phyloP scores from a whole-genome alignment of 2,888 invertebrate species.

The Rhimphoctona megacephalus region DNA sequence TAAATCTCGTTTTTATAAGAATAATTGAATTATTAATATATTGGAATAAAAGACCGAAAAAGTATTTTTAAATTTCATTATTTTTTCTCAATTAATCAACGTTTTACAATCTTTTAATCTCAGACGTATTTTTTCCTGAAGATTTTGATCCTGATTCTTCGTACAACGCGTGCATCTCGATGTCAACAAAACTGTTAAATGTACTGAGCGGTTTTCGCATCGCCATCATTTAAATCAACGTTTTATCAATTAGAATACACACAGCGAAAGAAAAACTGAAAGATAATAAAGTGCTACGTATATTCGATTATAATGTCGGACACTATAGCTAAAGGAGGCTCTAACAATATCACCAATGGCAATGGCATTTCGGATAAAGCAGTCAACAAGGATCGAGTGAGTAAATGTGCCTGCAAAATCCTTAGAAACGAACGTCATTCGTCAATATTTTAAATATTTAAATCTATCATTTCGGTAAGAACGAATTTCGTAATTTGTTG shows the following conservation, averaged over 20 bases:
- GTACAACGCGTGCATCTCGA: not conserved
- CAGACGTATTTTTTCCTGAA: not conserved
- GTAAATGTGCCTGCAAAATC: constrained; percentile 39
- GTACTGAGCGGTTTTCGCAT: not conserved
- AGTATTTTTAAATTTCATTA: not conserved
- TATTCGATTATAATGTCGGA: constrained; percentile 65
- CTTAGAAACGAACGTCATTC: not conserved
- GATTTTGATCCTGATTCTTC: not conserved
- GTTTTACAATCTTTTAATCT: not conserved
- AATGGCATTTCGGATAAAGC: constrained; percentile 66
- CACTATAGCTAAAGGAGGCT: constrained; percentile 64
- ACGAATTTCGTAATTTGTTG: not conserved
- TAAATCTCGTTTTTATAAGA: not conserved
- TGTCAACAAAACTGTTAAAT: not conserved
- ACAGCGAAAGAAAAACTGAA: not conserved
- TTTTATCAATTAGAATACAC: not conserved
- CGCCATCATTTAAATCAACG: not conserved
- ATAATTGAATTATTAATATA: not conserved
- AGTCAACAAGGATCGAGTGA: constrained; percentile 69
- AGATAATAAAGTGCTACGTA: not conserved
- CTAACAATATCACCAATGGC: constrained; percentile 64
- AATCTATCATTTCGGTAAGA: not conserved
- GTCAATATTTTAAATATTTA: not conserved
- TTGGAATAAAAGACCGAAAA: not conserved
- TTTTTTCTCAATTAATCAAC: not conserved